phyloP scores from a whole-genome alignment of 2,113 vertebrate species.

The Macquaria australasica region DNA sequence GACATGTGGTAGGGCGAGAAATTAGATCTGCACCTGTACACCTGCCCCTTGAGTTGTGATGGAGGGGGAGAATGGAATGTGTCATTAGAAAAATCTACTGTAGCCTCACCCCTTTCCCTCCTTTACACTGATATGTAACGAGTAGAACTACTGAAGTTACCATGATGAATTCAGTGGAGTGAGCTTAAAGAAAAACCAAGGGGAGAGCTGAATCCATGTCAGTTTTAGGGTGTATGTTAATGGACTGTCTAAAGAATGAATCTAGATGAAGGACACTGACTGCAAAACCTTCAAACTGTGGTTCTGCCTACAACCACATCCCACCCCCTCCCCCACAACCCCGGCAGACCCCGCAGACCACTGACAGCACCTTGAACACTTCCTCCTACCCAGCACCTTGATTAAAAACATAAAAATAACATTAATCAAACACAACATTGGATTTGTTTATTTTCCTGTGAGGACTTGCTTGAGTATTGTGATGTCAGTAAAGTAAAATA shows the following conservation, averaged over 20 bases:
- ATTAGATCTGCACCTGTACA: constrained; percentile 12
- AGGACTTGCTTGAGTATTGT: constrained; percentile 63
- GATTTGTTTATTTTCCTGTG: constrained; percentile 69
- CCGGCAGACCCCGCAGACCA: background rate
- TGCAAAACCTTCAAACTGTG: constrained; percentile 9
- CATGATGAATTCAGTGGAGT: constrained; percentile 15
- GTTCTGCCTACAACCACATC: constrained; percentile 12
- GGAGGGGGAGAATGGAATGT: constrained; percentile 42
- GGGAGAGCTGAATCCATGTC: background rate
- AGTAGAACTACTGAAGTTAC: constrained; percentile 43
- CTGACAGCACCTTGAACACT: constrained; percentile 50
- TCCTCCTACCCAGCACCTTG: constrained; percentile 60
- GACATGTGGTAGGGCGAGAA: constrained; percentile 21
- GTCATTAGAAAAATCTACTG: constrained; percentile 22
- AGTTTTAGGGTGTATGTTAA: constrained; percentile 13
- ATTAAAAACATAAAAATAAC: constrained; percentile 31
- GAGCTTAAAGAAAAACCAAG: background rate
- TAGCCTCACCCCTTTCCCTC: constrained; percentile 28
- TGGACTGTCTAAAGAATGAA: background rate
- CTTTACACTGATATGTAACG: constrained; percentile 17
- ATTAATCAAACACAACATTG: constrained; percentile 42
- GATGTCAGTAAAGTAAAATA: constrained; percentile 62
- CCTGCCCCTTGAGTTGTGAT: constrained; percentile 7
- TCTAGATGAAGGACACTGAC: constrained; percentile 26
- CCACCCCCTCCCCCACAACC: background rate